A percentile compares a stretch with the other conserved stretches of the same genome.
These are phyloP conservation scores for Zygaena filipendulae DNA, from an alignment of 2,888 invertebrate species.

Conservation along the genomic window DNA sequence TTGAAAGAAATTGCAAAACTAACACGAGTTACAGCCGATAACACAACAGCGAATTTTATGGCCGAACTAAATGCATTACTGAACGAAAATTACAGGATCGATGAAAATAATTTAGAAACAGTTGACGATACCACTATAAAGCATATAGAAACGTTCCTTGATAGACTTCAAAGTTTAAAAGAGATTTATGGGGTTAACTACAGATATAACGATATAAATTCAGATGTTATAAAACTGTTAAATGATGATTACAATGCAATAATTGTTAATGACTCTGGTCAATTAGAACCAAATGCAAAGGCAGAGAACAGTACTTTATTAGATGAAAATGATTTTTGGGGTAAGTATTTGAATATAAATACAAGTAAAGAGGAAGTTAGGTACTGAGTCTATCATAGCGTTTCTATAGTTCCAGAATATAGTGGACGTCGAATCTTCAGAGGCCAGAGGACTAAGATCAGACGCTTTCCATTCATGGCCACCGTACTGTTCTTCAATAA, in stretches of 20 bases:
- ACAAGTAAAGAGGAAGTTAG: too few relatives aligned
- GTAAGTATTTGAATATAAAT: too few relatives aligned
- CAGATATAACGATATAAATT: slow-evolving; percentile 19
- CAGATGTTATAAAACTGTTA: slow-evolving; percentile 20
- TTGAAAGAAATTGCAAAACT: slow-evolving; percentile 28
- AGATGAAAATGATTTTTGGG: slow-evolving; percentile 33
- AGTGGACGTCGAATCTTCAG: slow-evolving; percentile 34
- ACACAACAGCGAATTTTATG: slow-evolving; percentile 23
- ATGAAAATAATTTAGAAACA: slow-evolving; percentile 1
- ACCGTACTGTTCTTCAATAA: slow-evolving; percentile 38
- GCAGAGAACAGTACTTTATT: slow-evolving; percentile 15
- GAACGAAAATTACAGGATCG: too few relatives aligned
- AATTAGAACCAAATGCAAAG: slow-evolving; percentile 3
- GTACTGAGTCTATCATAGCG: too few relatives aligned
- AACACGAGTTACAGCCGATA: slow-evolving; percentile 23
- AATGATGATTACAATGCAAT: slow-evolving; percentile 5
- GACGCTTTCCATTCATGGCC: slow-evolving; percentile 44
- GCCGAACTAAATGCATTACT: slow-evolving; percentile 31
- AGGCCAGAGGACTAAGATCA: slow-evolving; percentile 31
- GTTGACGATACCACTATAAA: slow-evolving; percentile 19
- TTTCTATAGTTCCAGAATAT: slow-evolving; percentile 21
- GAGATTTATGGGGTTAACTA: slow-evolving; percentile 20
- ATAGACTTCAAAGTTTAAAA: slow-evolving; percentile 25
- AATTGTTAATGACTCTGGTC: slow-evolving; percentile 2
- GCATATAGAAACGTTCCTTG: slow-evolving; percentile 24